Evolutionary conservation across 2,888 invertebrate genomes (phyloP), one percentile per base, ranked within the genome.

Genomic region (Xylota segnis): DNA sequence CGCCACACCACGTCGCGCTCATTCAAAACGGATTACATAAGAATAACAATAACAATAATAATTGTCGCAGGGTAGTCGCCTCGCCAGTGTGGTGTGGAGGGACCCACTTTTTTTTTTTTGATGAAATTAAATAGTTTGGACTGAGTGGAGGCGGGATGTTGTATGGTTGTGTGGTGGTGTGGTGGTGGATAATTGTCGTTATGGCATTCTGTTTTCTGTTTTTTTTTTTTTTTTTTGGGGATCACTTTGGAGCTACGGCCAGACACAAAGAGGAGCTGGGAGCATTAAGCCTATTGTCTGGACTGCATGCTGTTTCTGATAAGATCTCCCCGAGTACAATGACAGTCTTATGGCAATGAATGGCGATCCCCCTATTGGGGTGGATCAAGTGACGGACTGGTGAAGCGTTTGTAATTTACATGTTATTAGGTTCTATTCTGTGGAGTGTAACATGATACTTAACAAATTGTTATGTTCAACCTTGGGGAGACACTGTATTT

Each of bases 1-100:
- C 56, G 45, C 14, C 37, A n/a, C 18, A 61, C 52, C 29, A 10
- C 32, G n/a, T n/a, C 50, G 34, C 5, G 18, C 18, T 76, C 71
- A 54, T 78, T 83, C 54, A 56, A 23, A 83, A 61, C 47, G 72
- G 72, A 83, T 74, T 83, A 72, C 83, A 83, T 47, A 59, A 71
- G 52, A 52, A 83, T 72, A 78, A 74, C 50, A 66, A 83, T 72
- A 77, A 72, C 47, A 52, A 74, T 78, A 72, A 74, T 78, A 72
- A 74, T 78, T 78, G 72, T 74, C 77, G 47, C 54, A 34, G 47
- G 4, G 32, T 18, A 66, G 54, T 63, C 58, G 50, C 14, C 32
- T 54, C 43, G 61, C 10, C 68, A 59, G 59, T 72, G 56, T 66
- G 18, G 50, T 18, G 10, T 4, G 23, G 10, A 23, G 4, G 7